These are phyloP conservation scores for Indicator indicator DNA, from an alignment of 2,113 vertebrate genomes.

Conservation along the genomic window DNA sequence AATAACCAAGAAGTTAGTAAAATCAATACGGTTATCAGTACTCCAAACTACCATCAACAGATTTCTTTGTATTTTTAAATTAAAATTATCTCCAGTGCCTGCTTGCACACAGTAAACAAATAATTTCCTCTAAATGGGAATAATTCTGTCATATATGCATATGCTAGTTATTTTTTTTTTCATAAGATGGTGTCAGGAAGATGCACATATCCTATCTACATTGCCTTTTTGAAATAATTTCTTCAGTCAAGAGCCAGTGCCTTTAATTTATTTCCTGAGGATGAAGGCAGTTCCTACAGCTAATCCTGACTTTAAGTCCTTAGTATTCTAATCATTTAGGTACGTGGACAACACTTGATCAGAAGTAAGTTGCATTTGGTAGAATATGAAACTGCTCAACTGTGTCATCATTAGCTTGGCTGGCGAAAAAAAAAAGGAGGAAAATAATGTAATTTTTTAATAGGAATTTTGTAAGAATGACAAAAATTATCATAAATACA, in stretches of 20 bases:
- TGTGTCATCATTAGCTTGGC: neutral
- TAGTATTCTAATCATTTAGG: constrained; percentile 42
- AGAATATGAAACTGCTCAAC: neutral
- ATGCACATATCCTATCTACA: neutral
- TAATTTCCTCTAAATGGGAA: neutral
- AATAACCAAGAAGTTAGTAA: neutral
- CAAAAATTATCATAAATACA: neutral
- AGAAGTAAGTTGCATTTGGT: neutral
- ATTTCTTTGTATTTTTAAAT: neutral
- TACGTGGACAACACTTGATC: constrained; percentile 19
- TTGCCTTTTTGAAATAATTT: neutral
- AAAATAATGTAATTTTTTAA: neutral
- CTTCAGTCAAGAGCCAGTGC: neutral
- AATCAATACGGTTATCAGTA: neutral
- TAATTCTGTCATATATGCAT: neutral
- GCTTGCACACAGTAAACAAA: neutral
- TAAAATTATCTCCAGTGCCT: neutral
- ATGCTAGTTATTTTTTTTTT: neutral
- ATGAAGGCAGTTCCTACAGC: constrained; percentile 13
- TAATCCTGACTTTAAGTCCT: constrained; percentile 21
- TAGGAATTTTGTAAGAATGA: neutral
- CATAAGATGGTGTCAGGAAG: neutral
- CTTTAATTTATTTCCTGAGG: constrained; percentile 18
- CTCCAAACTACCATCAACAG: neutral
- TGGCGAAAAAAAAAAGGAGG: neutral